Conservation (phyloP, 2,888 invertebrate genomes). For the Caenorhabditis imperialis region DNA sequence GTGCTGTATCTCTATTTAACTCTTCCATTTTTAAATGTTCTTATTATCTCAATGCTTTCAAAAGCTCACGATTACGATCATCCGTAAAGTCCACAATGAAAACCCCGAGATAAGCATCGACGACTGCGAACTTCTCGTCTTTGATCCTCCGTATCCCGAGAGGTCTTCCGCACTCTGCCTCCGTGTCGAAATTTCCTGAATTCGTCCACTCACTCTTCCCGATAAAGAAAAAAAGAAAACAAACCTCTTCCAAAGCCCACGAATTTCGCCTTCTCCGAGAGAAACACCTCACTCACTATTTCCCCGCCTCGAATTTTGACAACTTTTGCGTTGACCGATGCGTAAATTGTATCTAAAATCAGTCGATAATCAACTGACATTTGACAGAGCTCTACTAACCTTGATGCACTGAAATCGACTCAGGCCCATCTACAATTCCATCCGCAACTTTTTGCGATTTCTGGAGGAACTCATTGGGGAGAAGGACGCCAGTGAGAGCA, state of each 20-base stretch:
- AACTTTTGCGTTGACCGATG: slow-evolving; percentile 71
- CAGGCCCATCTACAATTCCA: slow-evolving; percentile 71
- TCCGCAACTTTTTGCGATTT: slow-evolving; percentile 68
- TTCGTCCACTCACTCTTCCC: too few relatives aligned
- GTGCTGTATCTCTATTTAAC: too few relatives aligned
- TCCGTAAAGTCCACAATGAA: slow-evolving; percentile 86
- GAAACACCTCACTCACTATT: slow-evolving; percentile 63
- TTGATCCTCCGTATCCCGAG: slow-evolving; percentile 87
- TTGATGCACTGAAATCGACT: slow-evolving; percentile 73
- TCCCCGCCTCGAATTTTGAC: slow-evolving; percentile 69
- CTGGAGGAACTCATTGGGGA: slow-evolving; percentile 60
- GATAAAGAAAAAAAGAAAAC: background rate
- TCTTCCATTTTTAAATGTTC: background rate
- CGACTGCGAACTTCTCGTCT: slow-evolving; percentile 82
- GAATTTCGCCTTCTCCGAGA: slow-evolving; percentile 45
- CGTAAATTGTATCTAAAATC: slow-evolving; percentile 69
- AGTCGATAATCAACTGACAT: slow-evolving; percentile 1
- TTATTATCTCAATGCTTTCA: slow-evolving; percentile 26
- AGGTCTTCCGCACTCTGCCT: slow-evolving; percentile 90
- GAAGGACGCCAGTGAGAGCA: slow-evolving; percentile 58
- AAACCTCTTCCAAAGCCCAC: background rate
- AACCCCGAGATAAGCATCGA: slow-evolving; percentile 91
- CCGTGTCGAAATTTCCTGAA: slow-evolving; percentile 81
- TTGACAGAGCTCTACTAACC: slow-evolving; percentile 48
- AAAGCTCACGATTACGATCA: slow-evolving; percentile 43